A percentile compares a stretch with the other conserved stretches of the same genome.
Evolutionary conservation across 1,140 invertebrate genomes (phyloP).

Genomic region (Helicoverpa zea): DNA sequence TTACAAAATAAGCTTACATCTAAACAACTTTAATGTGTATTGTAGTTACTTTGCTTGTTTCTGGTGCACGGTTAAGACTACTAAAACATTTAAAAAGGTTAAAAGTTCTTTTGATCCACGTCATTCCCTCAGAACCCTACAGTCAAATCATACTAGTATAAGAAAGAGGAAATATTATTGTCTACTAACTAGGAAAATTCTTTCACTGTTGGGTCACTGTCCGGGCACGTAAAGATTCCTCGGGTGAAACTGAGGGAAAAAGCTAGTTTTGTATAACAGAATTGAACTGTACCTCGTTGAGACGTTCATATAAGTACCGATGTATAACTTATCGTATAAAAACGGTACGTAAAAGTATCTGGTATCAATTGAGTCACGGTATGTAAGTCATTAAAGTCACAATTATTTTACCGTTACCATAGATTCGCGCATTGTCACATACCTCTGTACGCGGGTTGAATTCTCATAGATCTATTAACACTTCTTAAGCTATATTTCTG

Average conservation of each 20-base stretch:
- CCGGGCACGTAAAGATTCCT: no score
- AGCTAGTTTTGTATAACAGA: no score
- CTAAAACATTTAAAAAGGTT: no score
- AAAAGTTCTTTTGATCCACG: no score
- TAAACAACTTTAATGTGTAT: background rate
- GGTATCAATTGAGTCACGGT: constrained; percentile 7
- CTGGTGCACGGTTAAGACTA: no score
- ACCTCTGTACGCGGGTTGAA: background rate
- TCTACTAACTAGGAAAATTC: no score
- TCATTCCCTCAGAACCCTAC: no score
- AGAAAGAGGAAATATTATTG: no score
- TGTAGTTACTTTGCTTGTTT: background rate
- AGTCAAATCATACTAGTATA: no score
- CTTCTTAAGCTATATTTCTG: background rate
- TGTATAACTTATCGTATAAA: background rate
- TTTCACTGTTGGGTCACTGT: no score
- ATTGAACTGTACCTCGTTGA: background rate
- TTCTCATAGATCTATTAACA: constrained; percentile 22
- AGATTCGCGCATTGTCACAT: constrained; percentile 30
- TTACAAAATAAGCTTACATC: constrained; percentile 13
- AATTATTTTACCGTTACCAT: constrained; percentile 26
- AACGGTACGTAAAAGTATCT: background rate
- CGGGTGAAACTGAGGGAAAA: no score
- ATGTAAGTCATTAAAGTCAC: constrained; percentile 11
- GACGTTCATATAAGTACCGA: background rate